These are phyloP conservation scores for Lagenorhynchus albirostris DNA, from an alignment of 2,113 vertebrate species.

Conservation along the genomic window DNA sequence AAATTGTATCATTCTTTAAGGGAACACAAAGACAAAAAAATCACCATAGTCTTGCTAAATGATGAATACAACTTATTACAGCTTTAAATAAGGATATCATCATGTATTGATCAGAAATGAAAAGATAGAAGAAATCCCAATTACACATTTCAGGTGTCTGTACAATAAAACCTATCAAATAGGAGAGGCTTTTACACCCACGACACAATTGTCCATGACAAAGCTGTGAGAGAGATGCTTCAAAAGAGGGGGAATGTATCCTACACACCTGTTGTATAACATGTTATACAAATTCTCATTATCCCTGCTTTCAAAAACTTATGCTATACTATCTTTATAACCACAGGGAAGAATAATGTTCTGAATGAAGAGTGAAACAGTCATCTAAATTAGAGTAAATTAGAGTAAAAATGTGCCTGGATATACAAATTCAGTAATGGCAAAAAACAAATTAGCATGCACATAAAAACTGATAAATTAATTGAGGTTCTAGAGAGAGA, in stretches of 20 bases:
- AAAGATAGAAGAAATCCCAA: neutral
- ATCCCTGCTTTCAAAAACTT: neutral
- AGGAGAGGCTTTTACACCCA: neutral
- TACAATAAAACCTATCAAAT: neutral
- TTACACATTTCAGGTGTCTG: neutral
- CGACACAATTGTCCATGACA: neutral
- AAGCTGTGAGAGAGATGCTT: neutral
- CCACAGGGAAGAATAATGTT: neutral
- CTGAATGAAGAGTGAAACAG: neutral
- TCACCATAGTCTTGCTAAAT: neutral
- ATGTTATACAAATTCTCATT: neutral
- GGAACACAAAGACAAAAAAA: neutral
- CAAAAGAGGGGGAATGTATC: neutral
- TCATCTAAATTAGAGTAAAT: neutral
- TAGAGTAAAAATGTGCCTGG: neutral
- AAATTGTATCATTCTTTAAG: neutral
- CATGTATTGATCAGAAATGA: neutral
- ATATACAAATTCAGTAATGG: neutral
- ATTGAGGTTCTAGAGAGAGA: rapidly evolving
- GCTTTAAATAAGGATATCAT: neutral
- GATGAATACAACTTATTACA: neutral
- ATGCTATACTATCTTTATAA: neutral
- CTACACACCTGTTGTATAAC: neutral
- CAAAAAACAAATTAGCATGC: neutral
- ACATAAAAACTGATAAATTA: neutral